Conservation (phyloP, 2,113 vertebrate species). For the Accipiter virgatus region DNA sequence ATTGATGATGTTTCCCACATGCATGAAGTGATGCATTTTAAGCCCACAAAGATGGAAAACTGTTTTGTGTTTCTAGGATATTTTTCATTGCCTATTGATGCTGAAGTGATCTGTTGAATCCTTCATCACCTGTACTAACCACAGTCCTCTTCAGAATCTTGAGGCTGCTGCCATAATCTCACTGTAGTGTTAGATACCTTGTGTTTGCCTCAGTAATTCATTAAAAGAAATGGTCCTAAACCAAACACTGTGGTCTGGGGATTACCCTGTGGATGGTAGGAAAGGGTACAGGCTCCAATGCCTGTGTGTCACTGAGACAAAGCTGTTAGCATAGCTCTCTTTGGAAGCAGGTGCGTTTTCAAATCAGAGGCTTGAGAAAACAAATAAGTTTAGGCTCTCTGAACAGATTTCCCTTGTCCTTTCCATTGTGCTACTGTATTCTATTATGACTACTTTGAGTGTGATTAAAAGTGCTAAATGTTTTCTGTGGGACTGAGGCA, state of each 20-base stretch:
- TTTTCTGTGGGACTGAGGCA: background rate
- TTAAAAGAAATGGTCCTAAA: background rate
- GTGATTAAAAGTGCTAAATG: background rate
- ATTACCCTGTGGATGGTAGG: fast-evolving
- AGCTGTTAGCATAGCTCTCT: background rate
- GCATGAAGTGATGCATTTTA: background rate
- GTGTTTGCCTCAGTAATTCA: background rate
- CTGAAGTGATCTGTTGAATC: background rate
- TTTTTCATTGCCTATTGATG: background rate
- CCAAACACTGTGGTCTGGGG: background rate
- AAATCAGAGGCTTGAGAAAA: background rate
- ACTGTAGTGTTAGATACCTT: background rate
- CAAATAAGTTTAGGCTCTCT: background rate
- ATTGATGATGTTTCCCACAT: background rate
- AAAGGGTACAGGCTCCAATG: background rate
- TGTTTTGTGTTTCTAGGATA: background rate
- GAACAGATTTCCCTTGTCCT: background rate
- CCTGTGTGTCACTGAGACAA: background rate
- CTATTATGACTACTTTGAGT: background rate
- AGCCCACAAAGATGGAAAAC: background rate
- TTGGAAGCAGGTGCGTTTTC: background rate
- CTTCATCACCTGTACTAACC: background rate
- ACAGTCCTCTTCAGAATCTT: background rate
- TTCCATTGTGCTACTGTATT: background rate
- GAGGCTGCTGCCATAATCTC: background rate